Base-by-base conservation (phyloP, 2,113 vertebrate genomes). In the Embiotoca jacksoni region DNA sequence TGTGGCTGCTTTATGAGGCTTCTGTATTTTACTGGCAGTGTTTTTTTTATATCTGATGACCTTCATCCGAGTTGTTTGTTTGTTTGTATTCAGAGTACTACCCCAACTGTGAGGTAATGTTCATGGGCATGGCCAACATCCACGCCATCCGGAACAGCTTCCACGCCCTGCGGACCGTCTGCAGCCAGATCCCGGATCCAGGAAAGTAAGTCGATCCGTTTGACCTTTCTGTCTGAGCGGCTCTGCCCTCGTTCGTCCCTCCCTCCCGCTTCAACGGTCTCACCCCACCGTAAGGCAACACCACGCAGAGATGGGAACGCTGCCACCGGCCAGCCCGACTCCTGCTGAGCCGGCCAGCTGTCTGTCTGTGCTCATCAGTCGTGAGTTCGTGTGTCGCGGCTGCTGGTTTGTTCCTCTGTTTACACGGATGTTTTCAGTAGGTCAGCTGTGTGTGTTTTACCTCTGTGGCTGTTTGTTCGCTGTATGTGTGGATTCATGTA, bases 71-170 rank as follows among this genome's bases (percentile, higher is more conserved):
- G 54, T 50, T 65, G 60, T 90, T 72, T 71, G 9, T 80, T 59
- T 75, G 30, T 86, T 9, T 88, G 37, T 88, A 9, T 79, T 23
- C 74, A 99, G 98, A 99, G 88, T 99, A 99, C 93, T 99, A 99
- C 80, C 98, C 98, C 0, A 99, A 99, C 94, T 99, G 98, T 56
- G 98, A 99, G 91, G 97, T 99, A 0, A 96, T 97, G 81, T 99
- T 99, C 88, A 99, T 99, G 98, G 98, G 98, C 75, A 99, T 99
- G 98, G 98, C 98, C 78, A 99, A 99, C 91, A 99, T 99, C 91
- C 98, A 99, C 37, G 96, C 97, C 88, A 99, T 99, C 89, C 94
- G 98, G 52, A 99, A 99, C 91, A 99, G 98, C 71, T 99, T 99
- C 94, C 98, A 99, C 89, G 97, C 97, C 13, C 94, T 99, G 54